Conservation (phyloP, 2,113 vertebrate genomes). For the Canis aureus region DNA sequence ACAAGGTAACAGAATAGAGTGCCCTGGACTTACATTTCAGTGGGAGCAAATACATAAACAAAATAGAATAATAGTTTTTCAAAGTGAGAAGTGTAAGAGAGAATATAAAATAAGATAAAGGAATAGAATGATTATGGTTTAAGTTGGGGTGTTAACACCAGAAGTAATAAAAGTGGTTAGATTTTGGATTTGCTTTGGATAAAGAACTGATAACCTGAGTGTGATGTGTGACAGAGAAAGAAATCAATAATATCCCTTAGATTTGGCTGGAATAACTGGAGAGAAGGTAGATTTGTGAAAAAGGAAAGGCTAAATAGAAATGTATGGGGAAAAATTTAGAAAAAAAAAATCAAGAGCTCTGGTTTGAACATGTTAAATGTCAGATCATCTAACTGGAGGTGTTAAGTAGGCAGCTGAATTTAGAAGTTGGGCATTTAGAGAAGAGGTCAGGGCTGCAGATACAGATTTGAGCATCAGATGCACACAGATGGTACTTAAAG, state of each 20-base stretch:
- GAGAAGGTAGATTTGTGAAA: background rate
- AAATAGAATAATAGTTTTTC: background rate
- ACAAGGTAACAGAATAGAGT: background rate
- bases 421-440: background rate
- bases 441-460: background rate
- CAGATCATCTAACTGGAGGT: background rate
- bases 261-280: background rate
- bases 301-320: background rate
- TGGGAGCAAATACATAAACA: background rate
- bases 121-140: background rate
- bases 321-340: background rate
- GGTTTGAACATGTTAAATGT: background rate
- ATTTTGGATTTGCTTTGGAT: background rate
- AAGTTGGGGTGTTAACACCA: background rate
- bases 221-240: background rate
- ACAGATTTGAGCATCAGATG: background rate
- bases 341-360: background rate
- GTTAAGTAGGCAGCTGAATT: background rate
- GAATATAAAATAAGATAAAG: slow-evolving; percentile 17
- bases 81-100: background rate
- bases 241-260: background rate
- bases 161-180: background rate
- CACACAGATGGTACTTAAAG: background rate
- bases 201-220: slow-evolving; percentile 6
- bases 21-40: background rate